A percentile compares a stretch with the other conserved stretches of the same genome.
These are phyloP conservation scores for Carposina sasakii DNA, from an alignment of 1,140 invertebrate genomes.

Conservation along the genomic window DNA sequence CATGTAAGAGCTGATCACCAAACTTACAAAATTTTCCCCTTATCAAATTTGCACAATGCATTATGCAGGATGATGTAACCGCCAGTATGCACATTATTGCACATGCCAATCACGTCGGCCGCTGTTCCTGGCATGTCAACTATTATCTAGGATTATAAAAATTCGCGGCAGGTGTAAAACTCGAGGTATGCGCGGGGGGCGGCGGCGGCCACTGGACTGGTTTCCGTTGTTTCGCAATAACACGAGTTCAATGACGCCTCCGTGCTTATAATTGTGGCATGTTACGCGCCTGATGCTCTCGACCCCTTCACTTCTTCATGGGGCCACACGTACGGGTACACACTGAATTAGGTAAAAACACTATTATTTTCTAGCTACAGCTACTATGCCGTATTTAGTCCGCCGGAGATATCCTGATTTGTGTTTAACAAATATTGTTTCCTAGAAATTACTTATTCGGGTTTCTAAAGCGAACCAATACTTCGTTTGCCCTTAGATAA, in stretches of 20 bases:
- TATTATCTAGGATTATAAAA: constrained; percentile 70
- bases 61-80: constrained; percentile 47
- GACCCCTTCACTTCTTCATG: constrained; percentile 51
- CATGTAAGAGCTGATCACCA: too few relatives aligned
- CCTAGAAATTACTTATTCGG: too few relatives aligned
- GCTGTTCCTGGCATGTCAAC: constrained; percentile 55
- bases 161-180: constrained; percentile 63
- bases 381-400: too few relatives aligned
- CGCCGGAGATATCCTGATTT: too few relatives aligned
- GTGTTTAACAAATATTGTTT: too few relatives aligned
- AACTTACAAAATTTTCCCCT: too few relatives aligned
- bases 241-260: constrained; percentile 67
- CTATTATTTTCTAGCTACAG: too few relatives aligned
- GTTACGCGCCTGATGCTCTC: constrained; percentile 51
- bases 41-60: constrained; percentile 17
- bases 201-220: constrained; percentile 48
- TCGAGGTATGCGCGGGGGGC: constrained; percentile 17
- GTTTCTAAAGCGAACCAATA: too few relatives aligned
- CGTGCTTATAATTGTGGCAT: constrained; percentile 62
- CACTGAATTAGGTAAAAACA: too few relatives aligned
- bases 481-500: constrained; percentile 14
- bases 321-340: too few relatives aligned
- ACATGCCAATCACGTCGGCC: constrained; percentile 50
- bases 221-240: constrained; percentile 72
- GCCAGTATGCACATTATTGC: constrained; percentile 32